phyloP scores from a whole-genome alignment of 1,140 invertebrate genomes.

The Heliconius nattereri region DNA sequence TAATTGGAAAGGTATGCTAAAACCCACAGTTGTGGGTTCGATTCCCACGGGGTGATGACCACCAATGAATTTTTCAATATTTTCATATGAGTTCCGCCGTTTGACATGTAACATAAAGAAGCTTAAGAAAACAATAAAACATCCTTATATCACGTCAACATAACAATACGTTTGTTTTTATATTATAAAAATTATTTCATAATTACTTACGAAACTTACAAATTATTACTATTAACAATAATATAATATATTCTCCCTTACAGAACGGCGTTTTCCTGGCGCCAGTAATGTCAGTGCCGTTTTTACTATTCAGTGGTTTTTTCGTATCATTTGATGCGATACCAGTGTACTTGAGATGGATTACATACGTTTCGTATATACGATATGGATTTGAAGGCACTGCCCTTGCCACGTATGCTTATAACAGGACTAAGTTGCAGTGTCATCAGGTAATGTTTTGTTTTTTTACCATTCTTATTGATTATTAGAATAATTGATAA shows the following conservation, averaged over 20 bases:
- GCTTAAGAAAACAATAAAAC: too few species aligned
- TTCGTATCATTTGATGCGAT: slow-evolving; percentile 98
- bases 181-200: too few species aligned
- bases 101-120: too few species aligned
- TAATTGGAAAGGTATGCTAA: too few species aligned
- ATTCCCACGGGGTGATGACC: too few species aligned
- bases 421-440: slow-evolving; percentile 89
- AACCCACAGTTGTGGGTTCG: too few species aligned
- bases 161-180: too few species aligned
- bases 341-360: slow-evolving; percentile 96
- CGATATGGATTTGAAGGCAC: slow-evolving; percentile 97
- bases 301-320: slow-evolving; percentile 97
- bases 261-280: slow-evolving; percentile 98
- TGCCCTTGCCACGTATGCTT: slow-evolving; percentile 95
- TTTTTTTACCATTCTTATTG: slow-evolving; percentile 7
- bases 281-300: slow-evolving; percentile 96
- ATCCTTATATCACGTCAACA: too few species aligned
- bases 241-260: slow-evolving; percentile 28
- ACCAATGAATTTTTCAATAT: too few species aligned
- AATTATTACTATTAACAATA: not conserved
- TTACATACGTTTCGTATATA: slow-evolving; percentile 97
- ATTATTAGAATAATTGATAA: too few species aligned
- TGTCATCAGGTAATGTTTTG: slow-evolving; percentile 84
- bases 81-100: too few species aligned
- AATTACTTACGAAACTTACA: too few species aligned